Conservation (phyloP, 37 sponge, comb jelly and placozoan species). For the Cliona cf. orientalis region DNA sequence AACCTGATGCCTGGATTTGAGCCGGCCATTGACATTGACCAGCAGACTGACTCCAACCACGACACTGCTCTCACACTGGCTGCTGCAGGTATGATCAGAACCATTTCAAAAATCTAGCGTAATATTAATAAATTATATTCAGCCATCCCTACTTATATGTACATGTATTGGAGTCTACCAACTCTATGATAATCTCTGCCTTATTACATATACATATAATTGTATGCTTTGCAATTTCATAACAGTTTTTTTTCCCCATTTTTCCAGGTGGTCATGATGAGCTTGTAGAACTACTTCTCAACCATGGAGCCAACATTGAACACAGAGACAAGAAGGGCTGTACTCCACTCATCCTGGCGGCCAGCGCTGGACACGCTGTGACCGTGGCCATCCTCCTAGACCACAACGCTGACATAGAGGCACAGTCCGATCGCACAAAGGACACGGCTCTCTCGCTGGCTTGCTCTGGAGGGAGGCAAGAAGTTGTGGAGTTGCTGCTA, state of each 20-base stretch:
- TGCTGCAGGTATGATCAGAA: slow-evolving; percentile 58
- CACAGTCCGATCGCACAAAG: slow-evolving; percentile 88
- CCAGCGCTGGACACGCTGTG: slow-evolving; percentile 80
- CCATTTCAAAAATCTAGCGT: no score
- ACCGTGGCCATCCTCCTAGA: slow-evolving; percentile 84
- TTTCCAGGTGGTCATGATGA: slow-evolving; percentile 86
- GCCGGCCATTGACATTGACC: slow-evolving; percentile 81
- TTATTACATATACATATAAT: no score
- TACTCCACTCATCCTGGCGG: slow-evolving; percentile 81
- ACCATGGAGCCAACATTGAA: slow-evolving; percentile 77
- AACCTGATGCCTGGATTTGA: slow-evolving; percentile 60
- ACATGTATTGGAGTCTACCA: neutral
- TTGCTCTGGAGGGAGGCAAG: slow-evolving; percentile 89
- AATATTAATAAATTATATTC: neutral
- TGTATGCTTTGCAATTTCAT: no score
- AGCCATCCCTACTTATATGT: neutral
- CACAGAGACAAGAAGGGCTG: slow-evolving; percentile 94
- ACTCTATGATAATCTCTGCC: no score
- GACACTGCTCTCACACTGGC: slow-evolving; percentile 94
- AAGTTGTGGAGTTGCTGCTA: slow-evolving; percentile 89
- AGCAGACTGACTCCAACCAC: slow-evolving; percentile 86
- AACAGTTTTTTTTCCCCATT: no score
- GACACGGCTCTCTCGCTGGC: slow-evolving; percentile 92
- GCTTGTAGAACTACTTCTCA: slow-evolving; percentile 79
- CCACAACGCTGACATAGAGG: slow-evolving; percentile 86